Evolutionary conservation across 2,113 vertebrate species (phyloP).

Genomic region (Cisticola juncidis): DNA sequence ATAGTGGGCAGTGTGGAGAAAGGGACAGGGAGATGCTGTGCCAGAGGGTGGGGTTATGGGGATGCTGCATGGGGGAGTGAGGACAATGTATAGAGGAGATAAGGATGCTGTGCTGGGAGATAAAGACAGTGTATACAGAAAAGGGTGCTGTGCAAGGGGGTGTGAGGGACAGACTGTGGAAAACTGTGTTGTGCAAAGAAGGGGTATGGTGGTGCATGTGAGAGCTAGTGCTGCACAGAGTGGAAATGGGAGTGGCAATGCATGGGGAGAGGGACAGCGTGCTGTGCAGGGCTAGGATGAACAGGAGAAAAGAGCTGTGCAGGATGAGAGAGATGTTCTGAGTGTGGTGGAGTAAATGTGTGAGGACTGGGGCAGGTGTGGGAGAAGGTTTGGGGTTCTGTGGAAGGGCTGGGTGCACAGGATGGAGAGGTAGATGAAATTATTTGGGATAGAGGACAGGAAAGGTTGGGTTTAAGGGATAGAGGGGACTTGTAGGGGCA

Average conservation of each 20-base stretch:
- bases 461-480: not conserved
- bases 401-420: not conserved
- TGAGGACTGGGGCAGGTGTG: not conserved
- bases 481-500: not conserved
- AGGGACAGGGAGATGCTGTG: not conserved
- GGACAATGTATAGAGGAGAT: not conserved
- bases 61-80: not conserved
- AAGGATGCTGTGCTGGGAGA: not conserved
- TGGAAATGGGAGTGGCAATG: not conserved
- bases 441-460: not conserved
- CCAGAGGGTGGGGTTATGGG: not conserved
- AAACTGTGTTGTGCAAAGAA: not conserved
- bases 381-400: not conserved
- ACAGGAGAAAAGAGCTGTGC: not conserved
- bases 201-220: not conserved
- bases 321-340: not conserved
- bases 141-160: not conserved
- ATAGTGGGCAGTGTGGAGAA: not conserved
- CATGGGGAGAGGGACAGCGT: rapidly evolving
- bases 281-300: not conserved
- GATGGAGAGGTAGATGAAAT: not conserved
- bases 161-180: no score
- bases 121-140: not conserved
- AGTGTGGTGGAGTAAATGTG: rapidly evolving
- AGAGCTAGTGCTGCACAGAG: not conserved